Percentiles rank a stretch among this genome's conserved stretches.
Conservation (phyloP, 2,888 invertebrate species). For the Peribatodes rhomboidaria region DNA sequence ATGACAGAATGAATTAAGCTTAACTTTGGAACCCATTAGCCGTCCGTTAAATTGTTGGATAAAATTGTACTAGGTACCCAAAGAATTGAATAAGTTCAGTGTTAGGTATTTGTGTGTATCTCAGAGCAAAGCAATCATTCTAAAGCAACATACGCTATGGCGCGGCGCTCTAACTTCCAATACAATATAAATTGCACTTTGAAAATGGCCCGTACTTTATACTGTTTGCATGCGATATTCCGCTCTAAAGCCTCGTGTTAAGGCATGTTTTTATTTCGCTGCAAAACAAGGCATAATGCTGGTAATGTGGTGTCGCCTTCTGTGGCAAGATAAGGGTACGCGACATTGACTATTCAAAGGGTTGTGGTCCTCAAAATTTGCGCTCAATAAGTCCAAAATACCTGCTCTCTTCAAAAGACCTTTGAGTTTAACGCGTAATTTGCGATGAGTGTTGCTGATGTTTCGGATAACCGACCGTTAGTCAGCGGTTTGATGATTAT, state of each 20-base stretch:
- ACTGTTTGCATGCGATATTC: slow-evolving; percentile 67
- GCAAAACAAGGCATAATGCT: slow-evolving; percentile 76
- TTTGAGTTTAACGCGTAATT: slow-evolving; percentile 67
- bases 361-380: slow-evolving; percentile 86
- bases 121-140: slow-evolving; percentile 10
- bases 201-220: slow-evolving; percentile 79
- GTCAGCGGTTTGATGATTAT: slow-evolving; percentile 54
- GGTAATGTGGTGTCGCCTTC: slow-evolving; percentile 86
- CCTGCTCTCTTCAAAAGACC: slow-evolving; percentile 61
- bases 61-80: not conserved
- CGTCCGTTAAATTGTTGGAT: not conserved
- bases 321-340: slow-evolving; percentile 86
- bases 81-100: not conserved
- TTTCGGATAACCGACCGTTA: slow-evolving; percentile 53
- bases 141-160: slow-evolving; percentile 34
- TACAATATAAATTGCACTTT: slow-evolving; percentile 87
- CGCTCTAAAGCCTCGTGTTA: slow-evolving; percentile 68
- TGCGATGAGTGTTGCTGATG: slow-evolving; percentile 52
- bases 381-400: slow-evolving; percentile 84
- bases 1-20: too few relatives aligned
- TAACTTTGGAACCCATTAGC: not conserved
- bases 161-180: slow-evolving; percentile 79
- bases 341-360: slow-evolving; percentile 87
- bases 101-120: not conserved
- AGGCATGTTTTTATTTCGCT: slow-evolving; percentile 63